Conservation (phyloP, 2,797 vertebrate genomes). For the Eidolon dupreanum region DNA sequence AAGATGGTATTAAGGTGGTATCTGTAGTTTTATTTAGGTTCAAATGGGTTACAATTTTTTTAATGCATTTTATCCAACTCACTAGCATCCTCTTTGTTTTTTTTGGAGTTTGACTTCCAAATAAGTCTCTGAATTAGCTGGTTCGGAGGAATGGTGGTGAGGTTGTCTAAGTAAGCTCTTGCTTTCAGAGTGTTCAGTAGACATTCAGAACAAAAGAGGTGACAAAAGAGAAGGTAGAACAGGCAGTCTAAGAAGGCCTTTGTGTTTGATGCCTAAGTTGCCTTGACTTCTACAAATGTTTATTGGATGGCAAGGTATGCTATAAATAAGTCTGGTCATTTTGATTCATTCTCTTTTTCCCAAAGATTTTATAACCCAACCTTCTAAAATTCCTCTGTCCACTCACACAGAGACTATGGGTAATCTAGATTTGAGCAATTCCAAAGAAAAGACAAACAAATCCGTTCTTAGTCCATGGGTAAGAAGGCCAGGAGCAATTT, state of each 20-base stretch:
- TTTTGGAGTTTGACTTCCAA: neutral
- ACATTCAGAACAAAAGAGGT: neutral
- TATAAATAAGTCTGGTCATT: neutral
- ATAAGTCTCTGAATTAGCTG: neutral
- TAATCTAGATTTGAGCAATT: neutral
- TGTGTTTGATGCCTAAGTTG: neutral
- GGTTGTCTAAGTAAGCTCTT: neutral
- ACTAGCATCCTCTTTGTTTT: conserved; percentile 12
- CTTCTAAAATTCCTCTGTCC: neutral
- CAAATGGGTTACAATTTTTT: neutral
- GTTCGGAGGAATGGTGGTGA: neutral
- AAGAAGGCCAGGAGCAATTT: neutral
- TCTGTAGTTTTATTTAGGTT: neutral
- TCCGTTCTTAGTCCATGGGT: neutral
- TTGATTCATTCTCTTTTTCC: neutral
- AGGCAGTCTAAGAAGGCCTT: neutral
- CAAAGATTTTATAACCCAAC: neutral
- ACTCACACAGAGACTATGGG: neutral
- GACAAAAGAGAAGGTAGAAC: neutral
- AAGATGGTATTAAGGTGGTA: neutral
- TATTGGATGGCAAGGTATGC: neutral
- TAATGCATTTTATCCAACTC: neutral
- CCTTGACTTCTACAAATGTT: neutral
- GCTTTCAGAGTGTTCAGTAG: neutral
- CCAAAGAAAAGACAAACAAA: neutral